A percentile compares a stretch with the other conserved stretches of the same genome.
These are phyloP conservation scores for Valencia hispanica DNA, from an alignment of 2,797 vertebrate species.

Conservation along the genomic window DNA sequence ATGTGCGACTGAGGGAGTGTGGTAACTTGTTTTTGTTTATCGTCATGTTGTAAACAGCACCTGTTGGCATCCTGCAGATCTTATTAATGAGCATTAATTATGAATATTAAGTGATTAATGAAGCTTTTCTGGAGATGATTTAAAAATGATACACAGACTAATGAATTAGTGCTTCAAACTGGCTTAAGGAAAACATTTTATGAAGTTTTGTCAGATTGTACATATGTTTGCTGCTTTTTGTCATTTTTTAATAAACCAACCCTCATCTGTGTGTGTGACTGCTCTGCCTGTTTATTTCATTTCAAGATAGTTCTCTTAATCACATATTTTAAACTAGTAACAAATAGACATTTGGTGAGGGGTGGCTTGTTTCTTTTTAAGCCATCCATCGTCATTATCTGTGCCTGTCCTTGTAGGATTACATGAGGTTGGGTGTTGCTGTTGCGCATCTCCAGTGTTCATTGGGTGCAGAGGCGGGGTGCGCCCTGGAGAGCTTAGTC, in stretches of 20 bases:
- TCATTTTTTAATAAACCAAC: neutral
- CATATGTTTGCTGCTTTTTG: neutral
- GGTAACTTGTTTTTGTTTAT: neutral
- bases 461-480: too few relatives aligned
- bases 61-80: neutral
- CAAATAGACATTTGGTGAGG: too few relatives aligned
- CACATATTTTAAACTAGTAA: too few relatives aligned
- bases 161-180: neutral
- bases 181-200: neutral
- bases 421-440: too few relatives aligned
- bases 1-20: neutral
- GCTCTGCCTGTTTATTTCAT: too few relatives aligned
- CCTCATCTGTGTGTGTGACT: neutral
- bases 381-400: too few relatives aligned
- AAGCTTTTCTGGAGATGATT: neutral
- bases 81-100: neutral
- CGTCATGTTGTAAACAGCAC: neutral
- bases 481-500: too few relatives aligned
- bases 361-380: too few relatives aligned
- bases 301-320: too few relatives aligned
- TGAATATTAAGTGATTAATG: neutral
- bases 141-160: neutral
- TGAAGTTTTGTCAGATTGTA: neutral
- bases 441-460: too few relatives aligned
- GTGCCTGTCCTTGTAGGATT: too few relatives aligned